Percentiles rank a stretch among this genome's conserved stretches.
Conservation (phyloP, 2,888 invertebrate genomes). For the Osedax frankpressi region DNA sequence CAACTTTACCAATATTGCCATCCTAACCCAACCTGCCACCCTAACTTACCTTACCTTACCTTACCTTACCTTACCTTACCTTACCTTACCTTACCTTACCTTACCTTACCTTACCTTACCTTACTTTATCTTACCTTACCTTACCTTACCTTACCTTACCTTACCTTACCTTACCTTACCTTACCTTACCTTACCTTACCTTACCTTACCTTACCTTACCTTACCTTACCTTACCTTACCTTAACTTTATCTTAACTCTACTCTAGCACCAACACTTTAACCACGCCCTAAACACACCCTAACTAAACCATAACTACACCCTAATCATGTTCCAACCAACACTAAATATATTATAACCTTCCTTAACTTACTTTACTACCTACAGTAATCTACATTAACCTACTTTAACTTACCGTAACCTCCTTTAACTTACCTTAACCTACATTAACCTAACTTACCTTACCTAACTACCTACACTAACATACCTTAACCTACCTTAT, state of each 20-base stretch:
- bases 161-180: neutral
- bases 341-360: neutral
- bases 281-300: neutral
- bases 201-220: neutral
- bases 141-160: neutral
- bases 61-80: neutral
- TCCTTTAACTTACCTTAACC: slow-evolving; percentile 3
- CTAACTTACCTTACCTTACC: neutral
- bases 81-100: neutral
- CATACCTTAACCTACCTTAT: neutral
- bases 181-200: neutral
- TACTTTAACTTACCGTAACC: neutral
- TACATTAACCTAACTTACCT: neutral
- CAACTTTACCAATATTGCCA: too few species aligned
- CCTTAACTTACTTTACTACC: neutral
- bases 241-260: neutral
- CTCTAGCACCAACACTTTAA: neutral
- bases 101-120: neutral
- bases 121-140: neutral
- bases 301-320: neutral
- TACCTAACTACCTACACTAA: neutral
- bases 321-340: neutral
- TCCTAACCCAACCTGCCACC: neutral
- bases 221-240: neutral
- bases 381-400: neutral